Percentiles rank a stretch among this genome's conserved stretches.
Evolutionary conservation across 2,113 vertebrate genomes (phyloP).

Genomic region (Oreochromis tanganicae): DNA sequence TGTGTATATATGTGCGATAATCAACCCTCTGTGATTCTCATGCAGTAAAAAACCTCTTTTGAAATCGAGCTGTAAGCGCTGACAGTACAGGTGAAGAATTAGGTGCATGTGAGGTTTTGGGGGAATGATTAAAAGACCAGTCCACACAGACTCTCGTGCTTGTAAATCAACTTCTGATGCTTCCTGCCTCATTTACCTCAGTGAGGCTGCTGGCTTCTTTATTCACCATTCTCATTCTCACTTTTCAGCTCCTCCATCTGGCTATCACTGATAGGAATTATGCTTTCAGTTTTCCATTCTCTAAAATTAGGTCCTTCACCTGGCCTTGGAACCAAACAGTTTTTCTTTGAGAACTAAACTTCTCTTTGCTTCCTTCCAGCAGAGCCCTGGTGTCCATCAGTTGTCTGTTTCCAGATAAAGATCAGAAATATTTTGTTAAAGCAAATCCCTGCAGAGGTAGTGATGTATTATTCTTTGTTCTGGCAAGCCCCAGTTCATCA

Average conservation of each 20-base stretch:
- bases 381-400: not conserved
- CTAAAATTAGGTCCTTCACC: not conserved
- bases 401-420: not conserved
- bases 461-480: not conserved
- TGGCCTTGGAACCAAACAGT: not conserved
- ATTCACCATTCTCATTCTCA: not conserved
- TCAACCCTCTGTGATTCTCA: not conserved
- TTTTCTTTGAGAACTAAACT: not conserved
- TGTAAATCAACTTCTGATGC: conserved; percentile 13
- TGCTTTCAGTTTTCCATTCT: not conserved
- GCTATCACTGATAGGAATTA: not conserved
- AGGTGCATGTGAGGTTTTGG: not conserved
- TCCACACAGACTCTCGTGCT: not conserved
- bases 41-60: not conserved
- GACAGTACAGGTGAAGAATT: not conserved
- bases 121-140: conserved; percentile 21
- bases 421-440: not conserved
- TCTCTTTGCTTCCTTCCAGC: not conserved
- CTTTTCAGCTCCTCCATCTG: not conserved
- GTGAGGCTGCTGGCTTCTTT: not conserved
- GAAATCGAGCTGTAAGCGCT: not conserved
- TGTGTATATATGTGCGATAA: not conserved
- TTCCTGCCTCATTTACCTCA: not conserved
- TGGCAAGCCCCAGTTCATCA: not conserved
- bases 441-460: accelerated